These are phyloP conservation scores for Mustelus asterias DNA, from an alignment of 2,113 vertebrate species.

Conservation along the genomic window DNA sequence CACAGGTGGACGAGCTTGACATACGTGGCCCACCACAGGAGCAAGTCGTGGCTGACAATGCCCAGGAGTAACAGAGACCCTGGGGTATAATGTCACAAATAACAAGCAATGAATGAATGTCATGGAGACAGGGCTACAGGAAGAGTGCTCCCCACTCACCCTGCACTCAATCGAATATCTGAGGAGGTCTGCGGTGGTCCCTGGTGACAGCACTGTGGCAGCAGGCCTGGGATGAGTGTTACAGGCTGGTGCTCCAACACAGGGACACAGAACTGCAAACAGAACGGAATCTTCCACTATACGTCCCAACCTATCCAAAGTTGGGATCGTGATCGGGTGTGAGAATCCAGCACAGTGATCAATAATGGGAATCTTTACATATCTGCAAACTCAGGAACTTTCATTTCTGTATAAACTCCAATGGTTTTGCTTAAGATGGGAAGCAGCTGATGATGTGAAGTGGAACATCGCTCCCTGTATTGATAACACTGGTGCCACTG, in stretches of 20 bases:
- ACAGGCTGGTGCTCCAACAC: background rate
- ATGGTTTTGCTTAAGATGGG: background rate
- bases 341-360: background rate
- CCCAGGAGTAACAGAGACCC: background rate
- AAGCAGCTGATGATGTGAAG: background rate
- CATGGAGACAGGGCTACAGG: background rate
- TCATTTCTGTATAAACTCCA: no score
- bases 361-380: no score
- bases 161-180: background rate
- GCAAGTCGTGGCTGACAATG: background rate
- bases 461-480: background rate
- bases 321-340: background rate
- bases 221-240: background rate
- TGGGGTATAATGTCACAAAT: background rate
- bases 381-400: background rate
- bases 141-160: background rate
- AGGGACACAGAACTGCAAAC: background rate
- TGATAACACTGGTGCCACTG: background rate
- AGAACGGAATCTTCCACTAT: background rate
- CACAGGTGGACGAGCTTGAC: conserved; percentile 72
- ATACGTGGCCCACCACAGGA: conserved; percentile 57
- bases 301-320: background rate
- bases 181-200: background rate
- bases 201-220: background rate
- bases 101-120: background rate